Percentiles rank a stretch among this genome's conserved stretches.
phyloP scores from a whole-genome alignment of 2,113 vertebrate genomes.

The Chaenogobius annularis region DNA sequence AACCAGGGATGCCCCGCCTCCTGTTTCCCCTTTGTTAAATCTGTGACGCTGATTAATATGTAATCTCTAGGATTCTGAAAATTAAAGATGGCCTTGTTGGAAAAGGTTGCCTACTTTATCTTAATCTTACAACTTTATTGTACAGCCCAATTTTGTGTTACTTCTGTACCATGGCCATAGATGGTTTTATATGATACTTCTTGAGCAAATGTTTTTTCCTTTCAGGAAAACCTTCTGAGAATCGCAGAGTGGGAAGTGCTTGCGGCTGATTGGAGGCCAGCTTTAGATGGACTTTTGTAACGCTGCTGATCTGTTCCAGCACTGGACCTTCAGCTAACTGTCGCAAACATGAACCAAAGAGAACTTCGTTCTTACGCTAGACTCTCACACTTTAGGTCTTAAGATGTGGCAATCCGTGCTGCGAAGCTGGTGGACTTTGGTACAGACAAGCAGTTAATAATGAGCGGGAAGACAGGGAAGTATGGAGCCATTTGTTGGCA shows the following conservation, averaged over 20 bases:
- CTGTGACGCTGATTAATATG: background rate
- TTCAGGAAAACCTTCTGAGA: slow-evolving; percentile 84
- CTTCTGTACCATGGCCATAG: background rate
- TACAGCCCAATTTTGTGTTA: background rate
- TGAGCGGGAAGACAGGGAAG: slow-evolving; percentile 25
- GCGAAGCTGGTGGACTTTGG: slow-evolving; percentile 7
- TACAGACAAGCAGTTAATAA: slow-evolving; percentile 23
- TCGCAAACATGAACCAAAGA: slow-evolving; percentile 18
- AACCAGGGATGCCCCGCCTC: background rate
- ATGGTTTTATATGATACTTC: background rate
- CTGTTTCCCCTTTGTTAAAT: background rate
- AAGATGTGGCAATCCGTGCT: slow-evolving; percentile 8
- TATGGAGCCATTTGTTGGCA: slow-evolving; percentile 11
- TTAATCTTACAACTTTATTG: background rate
- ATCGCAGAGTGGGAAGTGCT: slow-evolving; percentile 80
- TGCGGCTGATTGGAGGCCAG: slow-evolving; percentile 72
- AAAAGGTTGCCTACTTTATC: background rate
- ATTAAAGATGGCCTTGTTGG: background rate
- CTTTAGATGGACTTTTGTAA: slow-evolving; percentile 80
- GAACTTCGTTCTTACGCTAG: slow-evolving; percentile 8
- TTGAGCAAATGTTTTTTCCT: background rate
- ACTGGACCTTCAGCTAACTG: slow-evolving; percentile 85
- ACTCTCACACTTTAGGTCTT: background rate
- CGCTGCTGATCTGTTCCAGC: slow-evolving; percentile 76
- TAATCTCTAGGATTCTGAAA: background rate